These are phyloP conservation scores for Caranx melampygus DNA, from an alignment of 2,113 vertebrate species.

Conservation along the genomic window DNA sequence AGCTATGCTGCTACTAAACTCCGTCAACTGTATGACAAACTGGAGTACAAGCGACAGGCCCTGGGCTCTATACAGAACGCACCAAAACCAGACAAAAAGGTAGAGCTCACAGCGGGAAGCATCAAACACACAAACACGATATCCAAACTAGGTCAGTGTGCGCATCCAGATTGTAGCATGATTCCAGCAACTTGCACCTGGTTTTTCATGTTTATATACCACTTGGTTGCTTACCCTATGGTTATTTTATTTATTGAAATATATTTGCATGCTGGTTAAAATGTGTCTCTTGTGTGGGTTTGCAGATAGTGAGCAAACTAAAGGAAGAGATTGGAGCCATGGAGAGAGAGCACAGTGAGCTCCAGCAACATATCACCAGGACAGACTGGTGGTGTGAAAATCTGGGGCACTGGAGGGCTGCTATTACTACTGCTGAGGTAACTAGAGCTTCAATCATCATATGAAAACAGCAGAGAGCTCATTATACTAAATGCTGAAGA, in stretches of 20 bases:
- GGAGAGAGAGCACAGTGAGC: conserved; percentile 93
- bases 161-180: not conserved
- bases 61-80: conserved; percentile 95
- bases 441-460: not conserved
- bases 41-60: conserved; percentile 97
- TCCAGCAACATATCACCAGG: conserved; percentile 93
- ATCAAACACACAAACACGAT: not conserved
- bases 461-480: not conserved
- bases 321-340: conserved; percentile 96
- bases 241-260: not conserved
- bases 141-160: not conserved
- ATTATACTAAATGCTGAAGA: not conserved
- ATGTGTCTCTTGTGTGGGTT: not conserved
- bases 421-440: conserved; percentile 91
- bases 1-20: conserved; percentile 95
- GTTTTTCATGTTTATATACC: not conserved
- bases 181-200: not conserved
- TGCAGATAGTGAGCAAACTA: conserved; percentile 93
- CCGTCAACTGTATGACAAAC: conserved; percentile 92
- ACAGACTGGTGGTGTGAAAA: conserved; percentile 99
- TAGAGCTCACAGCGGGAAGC: conserved; percentile 49
- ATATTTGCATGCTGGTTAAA: not conserved
- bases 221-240: not conserved
- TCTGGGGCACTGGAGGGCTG: conserved; percentile 93
- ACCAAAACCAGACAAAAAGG: conserved; percentile 98